Conservation (phyloP, 2,888 invertebrate species). For the Drosophila prostipennis region DNA sequence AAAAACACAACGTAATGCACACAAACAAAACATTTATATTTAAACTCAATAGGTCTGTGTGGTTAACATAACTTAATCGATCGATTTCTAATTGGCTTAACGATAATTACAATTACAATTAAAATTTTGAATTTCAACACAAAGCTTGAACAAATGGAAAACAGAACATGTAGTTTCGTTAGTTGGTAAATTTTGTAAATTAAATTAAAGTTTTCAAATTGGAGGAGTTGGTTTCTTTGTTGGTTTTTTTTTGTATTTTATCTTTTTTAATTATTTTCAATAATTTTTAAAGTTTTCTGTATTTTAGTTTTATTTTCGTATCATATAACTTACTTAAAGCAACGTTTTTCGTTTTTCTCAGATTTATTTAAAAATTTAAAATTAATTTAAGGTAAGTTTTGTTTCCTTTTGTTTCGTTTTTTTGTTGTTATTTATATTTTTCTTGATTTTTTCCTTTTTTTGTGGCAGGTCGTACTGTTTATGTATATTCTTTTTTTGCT, state of each 20-base stretch:
- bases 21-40: constrained; percentile 51
- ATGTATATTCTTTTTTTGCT: constrained; percentile 25
- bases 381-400: constrained; percentile 53
- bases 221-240: constrained; percentile 35
- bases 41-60: constrained; percentile 37
- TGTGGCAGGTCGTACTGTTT: constrained; percentile 76
- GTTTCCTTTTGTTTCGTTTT: constrained; percentile 22
- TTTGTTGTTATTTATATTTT: constrained; percentile 19
- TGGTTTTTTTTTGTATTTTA: constrained; percentile 17
- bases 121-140: constrained; percentile 66
- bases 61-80: constrained; percentile 39
- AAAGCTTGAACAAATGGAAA: constrained; percentile 56
- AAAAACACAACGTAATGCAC: constrained; percentile 46
- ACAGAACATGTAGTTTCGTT: constrained; percentile 7
- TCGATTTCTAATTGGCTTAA: constrained; percentile 36
- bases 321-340: constrained; percentile 70
- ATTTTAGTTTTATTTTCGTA: constrained; percentile 15
- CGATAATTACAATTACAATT: constrained; percentile 29
- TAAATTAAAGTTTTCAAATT: constrained; percentile 62
- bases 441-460: constrained; percentile 36
- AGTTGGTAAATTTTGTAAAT: constrained; percentile 65
- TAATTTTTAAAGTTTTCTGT: constrained; percentile 65
- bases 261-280: constrained; percentile 73
- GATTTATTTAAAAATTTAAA: constrained; percentile 62
- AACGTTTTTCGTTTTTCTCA: constrained; percentile 44